A percentile compares a stretch with the other conserved stretches of the same genome.
These are phyloP conservation scores for Bolinopsis microptera DNA, from an alignment of 37 sponge, comb jelly and placozoan genomes.

Conservation along the genomic window DNA sequence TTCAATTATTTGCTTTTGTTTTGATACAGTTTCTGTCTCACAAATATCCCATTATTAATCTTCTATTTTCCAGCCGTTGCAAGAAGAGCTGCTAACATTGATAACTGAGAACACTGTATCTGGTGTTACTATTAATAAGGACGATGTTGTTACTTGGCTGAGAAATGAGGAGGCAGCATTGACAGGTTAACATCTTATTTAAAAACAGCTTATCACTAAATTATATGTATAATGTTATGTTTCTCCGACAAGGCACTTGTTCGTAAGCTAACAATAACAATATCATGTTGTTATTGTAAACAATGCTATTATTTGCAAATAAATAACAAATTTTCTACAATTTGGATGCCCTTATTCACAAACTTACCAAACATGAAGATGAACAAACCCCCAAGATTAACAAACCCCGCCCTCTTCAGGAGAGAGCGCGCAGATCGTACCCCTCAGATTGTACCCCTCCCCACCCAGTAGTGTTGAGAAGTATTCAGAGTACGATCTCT, in stretches of 20 bases:
- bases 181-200: too few species aligned
- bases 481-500: neutral
- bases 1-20: too few species aligned
- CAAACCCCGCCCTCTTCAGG: slow-evolving; percentile 13
- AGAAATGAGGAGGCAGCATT: neutral
- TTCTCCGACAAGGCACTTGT: too few species aligned
- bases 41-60: too few species aligned
- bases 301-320: neutral
- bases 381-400: too few species aligned
- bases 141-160: slow-evolving; percentile 8
- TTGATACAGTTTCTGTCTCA: too few species aligned
- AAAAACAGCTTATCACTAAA: too few species aligned
- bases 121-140: slow-evolving; percentile 34
- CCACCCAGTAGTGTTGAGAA: neutral
- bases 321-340: neutral
- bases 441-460: neutral
- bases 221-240: too few species aligned
- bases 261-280: too few species aligned
- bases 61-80: neutral
- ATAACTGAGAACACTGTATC: neutral
- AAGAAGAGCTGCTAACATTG: slow-evolving; percentile 5
- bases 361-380: too few species aligned
- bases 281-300: neutral
- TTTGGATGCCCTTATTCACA: too few species aligned
- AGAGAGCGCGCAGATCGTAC: neutral